Evolutionary conservation across 2,888 invertebrate species (phyloP), one percentile per base, ranked within the genome.

Genomic region (Ctena decussata): DNA sequence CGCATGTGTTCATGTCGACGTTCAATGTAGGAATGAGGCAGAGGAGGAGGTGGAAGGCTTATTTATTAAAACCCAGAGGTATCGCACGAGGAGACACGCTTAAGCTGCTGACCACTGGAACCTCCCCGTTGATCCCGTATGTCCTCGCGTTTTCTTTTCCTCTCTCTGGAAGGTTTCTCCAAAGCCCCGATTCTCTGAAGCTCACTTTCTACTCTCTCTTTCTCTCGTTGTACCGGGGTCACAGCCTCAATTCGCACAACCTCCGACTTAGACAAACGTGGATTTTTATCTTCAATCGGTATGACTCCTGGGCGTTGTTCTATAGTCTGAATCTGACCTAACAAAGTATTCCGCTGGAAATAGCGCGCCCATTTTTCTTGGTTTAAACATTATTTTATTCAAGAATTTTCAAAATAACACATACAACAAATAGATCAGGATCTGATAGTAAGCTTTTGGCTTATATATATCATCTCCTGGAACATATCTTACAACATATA

Each of bases 131-230:
- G 49, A 21, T 49, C 12, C n/a, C n/a, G 8, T 41, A 15, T 41
- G 8, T 6, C 41, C 41, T 41, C 41, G 49, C 49, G 49, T 21
- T 49, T 11, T 49, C n/a, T 12, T 49, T 49, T 49, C 49, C 49
- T 49, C 49, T 49, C 49, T 49, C n/a, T 49, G 49, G 21, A 49
- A 5, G 21, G 49, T 49, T 11, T 21, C 49, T 11, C 49, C n/a
- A 49, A 21, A 21, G 49, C 49, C 15, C 49, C 49, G 21, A 35
- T 35, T 70, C 37, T 70, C 35, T 6, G 70, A 35, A 70, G 39
- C 35, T 70, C 70, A 35, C 70, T 70, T 37, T 70, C 70, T 15
- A 70, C 70, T 39, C 21, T 70, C 18, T 70, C 37, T 32, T 70
- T 70, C 37, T 70, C 24, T 21, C 35, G 37, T 70, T 70, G 70